Evolutionary conservation across 2,888 invertebrate genomes (phyloP), one percentile per base, ranked within the genome.

Genomic region (Dastarcus helophoroides): DNA sequence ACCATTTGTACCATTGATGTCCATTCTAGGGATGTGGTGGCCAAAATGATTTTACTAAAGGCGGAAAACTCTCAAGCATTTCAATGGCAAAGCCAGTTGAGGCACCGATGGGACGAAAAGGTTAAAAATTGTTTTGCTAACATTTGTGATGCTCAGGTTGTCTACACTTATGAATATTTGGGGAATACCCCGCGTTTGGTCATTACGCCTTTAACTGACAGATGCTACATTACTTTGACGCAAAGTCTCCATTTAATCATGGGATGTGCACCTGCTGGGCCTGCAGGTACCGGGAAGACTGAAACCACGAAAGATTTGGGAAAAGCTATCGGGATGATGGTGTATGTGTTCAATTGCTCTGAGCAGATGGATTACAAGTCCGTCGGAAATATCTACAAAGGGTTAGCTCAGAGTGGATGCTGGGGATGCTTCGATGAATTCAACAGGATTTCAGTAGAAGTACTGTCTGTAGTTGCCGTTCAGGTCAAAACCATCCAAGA

Each of bases 371-470:
- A 93, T 60, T 93, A 91, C 63, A 86, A 86, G 67, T 90, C 90
- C 2, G 82, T 89, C 45, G 93, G 88, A 15, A 89, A 88, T 57
- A 93, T 93, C 61, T 93, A 90, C 63, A 93, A 93, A 65, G 93
- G 89, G n/a, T 64, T 94, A 31, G 79, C 88, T 2, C 93, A 94
- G 65, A 91, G 91, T 10, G 93, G 93, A 1, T 86, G 91, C 5
- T 93, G 93, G 93, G 93, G 93, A 19, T 94, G 94, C 56, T 94
- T 94, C 58, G 93, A 94, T 54, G 93, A 94, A 60, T 94, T 94
- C 60, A 94, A 94, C 62, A 72, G 93, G 33, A 94, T 94, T 48
- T 82, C 91, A 0, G 84, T 94, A 1, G 93, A 94, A 62, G 94
- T 94, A 33, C 61, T 94, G 35, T 94, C 93, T 19, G 94, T 94